Percentiles rank a stretch among this genome's conserved stretches.
Conservation (phyloP, 2,797 vertebrate species). For the Salmo trutta region DNA sequence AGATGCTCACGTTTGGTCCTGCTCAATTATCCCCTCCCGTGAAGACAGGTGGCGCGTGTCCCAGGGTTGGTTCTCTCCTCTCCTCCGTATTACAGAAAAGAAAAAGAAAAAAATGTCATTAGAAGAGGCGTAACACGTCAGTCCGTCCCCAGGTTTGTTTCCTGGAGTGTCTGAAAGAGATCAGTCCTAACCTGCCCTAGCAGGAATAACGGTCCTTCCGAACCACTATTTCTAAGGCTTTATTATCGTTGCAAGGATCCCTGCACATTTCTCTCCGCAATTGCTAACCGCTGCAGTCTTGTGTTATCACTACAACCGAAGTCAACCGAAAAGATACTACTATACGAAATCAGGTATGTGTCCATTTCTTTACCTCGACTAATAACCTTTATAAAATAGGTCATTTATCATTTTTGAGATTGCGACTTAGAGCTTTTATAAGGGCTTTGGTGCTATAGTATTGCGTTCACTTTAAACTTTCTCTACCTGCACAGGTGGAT, state of each 20-base stretch:
- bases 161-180: constrained; percentile 99
- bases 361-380: constrained; percentile 32
- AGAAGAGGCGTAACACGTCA: constrained; percentile 99
- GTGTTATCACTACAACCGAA: constrained; percentile 76
- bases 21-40: constrained; percentile 99
- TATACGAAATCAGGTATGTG: constrained; percentile 80
- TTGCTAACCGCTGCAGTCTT: constrained; percentile 79
- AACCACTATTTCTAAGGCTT: constrained; percentile 91
- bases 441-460: background rate
- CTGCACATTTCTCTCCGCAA: constrained; percentile 76
- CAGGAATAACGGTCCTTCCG: constrained; percentile 95
- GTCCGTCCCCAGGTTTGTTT: constrained; percentile 99
- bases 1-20: constrained; percentile 98
- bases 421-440: constrained; percentile 2
- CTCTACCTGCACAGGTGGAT: constrained; percentile 35
- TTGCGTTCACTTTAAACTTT: constrained; percentile 26
- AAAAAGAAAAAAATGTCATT: constrained; percentile 99
- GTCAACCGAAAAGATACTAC: constrained; percentile 77
- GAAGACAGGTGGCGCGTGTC: constrained; percentile 99
- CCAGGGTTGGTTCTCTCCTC: constrained; percentile 81
- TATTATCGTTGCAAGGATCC: constrained; percentile 84
- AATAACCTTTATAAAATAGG: background rate
- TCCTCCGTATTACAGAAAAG: constrained; percentile 91
- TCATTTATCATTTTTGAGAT: background rate
- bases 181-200: constrained; percentile 99